Base-by-base conservation (phyloP, 2,113 vertebrate species). In the Gymnocephalus cernua region DNA sequence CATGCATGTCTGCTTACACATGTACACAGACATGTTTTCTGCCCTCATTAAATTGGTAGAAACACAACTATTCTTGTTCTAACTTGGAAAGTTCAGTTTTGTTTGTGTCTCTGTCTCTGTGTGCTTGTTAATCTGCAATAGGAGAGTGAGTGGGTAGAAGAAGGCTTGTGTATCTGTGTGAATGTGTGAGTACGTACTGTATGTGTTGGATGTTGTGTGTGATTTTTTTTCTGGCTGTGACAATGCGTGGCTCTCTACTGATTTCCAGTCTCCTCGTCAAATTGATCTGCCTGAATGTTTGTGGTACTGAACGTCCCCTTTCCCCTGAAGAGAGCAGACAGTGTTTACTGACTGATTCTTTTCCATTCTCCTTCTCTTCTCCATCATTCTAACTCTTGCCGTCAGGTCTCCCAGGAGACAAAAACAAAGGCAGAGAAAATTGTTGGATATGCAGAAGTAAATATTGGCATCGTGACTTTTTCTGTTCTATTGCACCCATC, bases 211-310 rank as follows among this genome's bases (percentile, higher is more conserved):
- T 41, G 68, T 1, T 18, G 57, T 41, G 69, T 59, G 48, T n/a
- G 71, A 68, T 65, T 75, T 71, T 65, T 67, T 48, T 78, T 65
- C 61, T 35, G 59, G 64, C 64, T 78, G 72, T 61, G 75, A 85
- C 61, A 41, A 11, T 62, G 56, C 38, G 57, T 67, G 82, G 66
- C 44, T 82, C 47, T 53, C 74, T 0, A 2, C 48, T 54, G 73
- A 70, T 84, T 85, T 79, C 69, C 50, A 68, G 80, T 61, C 58
- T 79, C 62, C 35, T 86, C 48, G n/a, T 87, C 88, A 74, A 84
- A 87, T 85, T 83, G 86, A 83, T 88, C 84, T 56, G 32, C 66
- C 59, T 57, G 56, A 77, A 78, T 86, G 83, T 89, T 84, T 84
- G 86, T 45, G 71, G 68, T 63, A 45, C 75, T 50, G 72, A 89